Base-by-base conservation (phyloP, 2,888 invertebrate species). In the Chalcosyrphus nemorum region DNA sequence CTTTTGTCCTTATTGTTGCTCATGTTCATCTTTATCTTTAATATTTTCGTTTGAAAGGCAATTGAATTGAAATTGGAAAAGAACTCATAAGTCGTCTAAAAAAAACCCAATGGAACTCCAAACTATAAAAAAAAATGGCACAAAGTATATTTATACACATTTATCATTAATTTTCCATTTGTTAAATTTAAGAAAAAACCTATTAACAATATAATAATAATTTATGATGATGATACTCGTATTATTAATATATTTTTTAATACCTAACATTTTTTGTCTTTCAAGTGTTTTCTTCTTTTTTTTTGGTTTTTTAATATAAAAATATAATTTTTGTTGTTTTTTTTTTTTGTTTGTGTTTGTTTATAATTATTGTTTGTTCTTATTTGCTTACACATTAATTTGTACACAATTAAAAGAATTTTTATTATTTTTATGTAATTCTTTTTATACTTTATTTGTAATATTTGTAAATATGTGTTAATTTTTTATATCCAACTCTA, bases 351-450 rank as follows among this genome's bases (percentile, higher is more conserved):
- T 54, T 56, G 21, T 41, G 43, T 68, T 61, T 50, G 21, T 77
- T 80, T 54, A 21, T 70, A 43, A 57, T 81, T 61, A 66, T 78
- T 78, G 78, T 72, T 82, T 66, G 63, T 76, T 77, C 32, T 50
- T 56, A 19, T 57, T 82, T 72, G 59, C 84, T 80, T 84, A 84
- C 7, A 84, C 38, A 63, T 74, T 84, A 84, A 68, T 84, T 84
- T 84, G 84, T 84, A 84, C 84, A 84, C 80, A 70, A 84, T 84
- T 68, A 74, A 84, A 82, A 68, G 72, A 77, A 24, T 82, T 78
- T n/a, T 47, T 78, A 47, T 77, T 65, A 50, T 71, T 59, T n/a
- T 71, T 77, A 77, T 27, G 57, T 61, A 56, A 74, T 74, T 77
- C 54, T 82, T 70, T 66, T 70, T 13, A 54, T 24, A 27, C n/a